Base-by-base conservation (phyloP, 2,888 invertebrate species). In the Pharmacophagus antenor region DNA sequence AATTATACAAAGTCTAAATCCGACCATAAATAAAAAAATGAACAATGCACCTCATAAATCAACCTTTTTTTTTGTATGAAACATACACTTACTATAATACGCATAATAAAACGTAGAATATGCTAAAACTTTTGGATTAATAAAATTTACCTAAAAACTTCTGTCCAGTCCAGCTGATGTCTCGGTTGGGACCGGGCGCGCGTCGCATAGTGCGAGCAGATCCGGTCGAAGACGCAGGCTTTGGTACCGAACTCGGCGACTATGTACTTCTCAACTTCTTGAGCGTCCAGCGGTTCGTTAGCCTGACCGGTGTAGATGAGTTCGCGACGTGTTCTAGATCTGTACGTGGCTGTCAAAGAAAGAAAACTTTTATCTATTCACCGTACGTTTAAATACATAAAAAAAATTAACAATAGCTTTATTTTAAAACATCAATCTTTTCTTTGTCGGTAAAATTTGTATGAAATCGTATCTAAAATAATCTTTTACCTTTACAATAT, bases 251-350 rank as follows among this genome's bases (percentile, higher is more conserved):
- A 93, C 82, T 96, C 96, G 8, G 91, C 91, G 3, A 95, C 91
- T 61, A 96, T 93, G 81, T 94, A 93, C 79, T 95, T 95, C 84
- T 96, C 96, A n/a, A 95, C 95, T 74, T 95, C 92, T 0, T 87
- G 86, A 25, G 94, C 93, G 77, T 96, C 94, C 56, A 84, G 84
- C 37, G 84, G 79, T 59, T 82, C 87, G 0, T 76, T 70, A 1
- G 69, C 52, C 53, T 80, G 76, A 47, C 67, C 67, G 2, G 65
- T 68, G 57, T 70, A 76, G 1, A 76, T 68, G 10, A 88, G 74
- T 67, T 91, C 91, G 56, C 96, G 92, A 63, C 93, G 93, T 52
- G 87, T 91, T 50, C 95, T 92, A 17, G 93, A 92, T 42, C 91
- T 91, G 79, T 96, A 96, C 20, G 96, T 96, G 59, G 91, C 96